phyloP scores from a whole-genome alignment of 2,113 vertebrate species.

The Neomonachus schauinslandi region DNA sequence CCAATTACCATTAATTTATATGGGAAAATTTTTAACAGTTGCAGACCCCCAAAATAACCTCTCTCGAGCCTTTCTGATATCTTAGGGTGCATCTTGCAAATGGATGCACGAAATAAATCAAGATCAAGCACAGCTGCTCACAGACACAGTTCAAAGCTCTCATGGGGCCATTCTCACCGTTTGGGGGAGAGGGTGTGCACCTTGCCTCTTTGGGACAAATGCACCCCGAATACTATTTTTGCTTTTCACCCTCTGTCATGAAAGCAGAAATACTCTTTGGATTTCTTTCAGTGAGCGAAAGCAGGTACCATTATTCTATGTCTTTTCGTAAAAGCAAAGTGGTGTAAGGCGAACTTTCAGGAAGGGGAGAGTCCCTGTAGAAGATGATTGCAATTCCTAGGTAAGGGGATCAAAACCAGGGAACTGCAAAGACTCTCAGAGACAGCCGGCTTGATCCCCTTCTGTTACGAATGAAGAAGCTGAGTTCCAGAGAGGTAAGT shows the following conservation, averaged over 20 bases:
- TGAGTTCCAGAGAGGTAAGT: conserved; percentile 5
- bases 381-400: background rate
- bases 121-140: background rate
- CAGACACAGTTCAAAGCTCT: background rate
- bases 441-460: background rate
- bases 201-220: background rate
- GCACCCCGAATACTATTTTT: background rate
- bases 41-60: background rate
- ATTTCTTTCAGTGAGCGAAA: background rate
- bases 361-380: background rate
- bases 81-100: background rate
- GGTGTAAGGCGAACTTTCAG: background rate
- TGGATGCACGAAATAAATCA: background rate
- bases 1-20: background rate
- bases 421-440: conserved; percentile 11
- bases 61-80: background rate
- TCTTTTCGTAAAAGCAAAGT: background rate
- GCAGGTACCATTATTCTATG: background rate
- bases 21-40: background rate
- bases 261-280: background rate
- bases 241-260: background rate
- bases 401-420: background rate
- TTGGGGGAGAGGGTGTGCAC: background rate
- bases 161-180: background rate
- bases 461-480: background rate